Evolutionary conservation across 2,888 invertebrate genomes (phyloP).

Genomic region (Diplolepis rosae): DNA sequence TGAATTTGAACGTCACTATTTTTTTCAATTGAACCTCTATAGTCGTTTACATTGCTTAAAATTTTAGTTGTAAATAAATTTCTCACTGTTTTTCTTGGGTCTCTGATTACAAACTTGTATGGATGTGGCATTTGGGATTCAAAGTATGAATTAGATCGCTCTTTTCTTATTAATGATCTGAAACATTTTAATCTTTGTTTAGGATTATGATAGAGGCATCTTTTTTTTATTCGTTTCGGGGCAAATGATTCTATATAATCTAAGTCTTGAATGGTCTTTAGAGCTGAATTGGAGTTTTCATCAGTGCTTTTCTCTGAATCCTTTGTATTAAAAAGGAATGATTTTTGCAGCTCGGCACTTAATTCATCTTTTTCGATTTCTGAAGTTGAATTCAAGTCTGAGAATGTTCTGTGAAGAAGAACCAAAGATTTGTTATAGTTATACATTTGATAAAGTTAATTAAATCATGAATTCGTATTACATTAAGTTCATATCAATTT

Average conservation of each 20-base stretch:
- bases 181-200: background rate
- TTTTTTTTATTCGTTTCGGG: background rate
- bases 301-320: background rate
- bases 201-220: background rate
- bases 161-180: background rate
- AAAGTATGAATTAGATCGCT: background rate
- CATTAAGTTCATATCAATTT: too few species aligned
- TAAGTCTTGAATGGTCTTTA: background rate
- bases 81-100: slow-evolving; percentile 33
- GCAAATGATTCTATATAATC: background rate
- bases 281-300: background rate
- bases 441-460: too few species aligned
- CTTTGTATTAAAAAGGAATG: background rate
- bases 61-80: slow-evolving; percentile 33
- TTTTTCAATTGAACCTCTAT: slow-evolving; percentile 22
- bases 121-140: background rate
- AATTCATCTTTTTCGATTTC: background rate
- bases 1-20: background rate
- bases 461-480: too few species aligned
- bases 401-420: background rate
- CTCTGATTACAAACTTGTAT: slow-evolving; percentile 32
- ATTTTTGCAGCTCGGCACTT: background rate
- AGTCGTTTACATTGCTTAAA: slow-evolving; percentile 31
- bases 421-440: too few species aligned
- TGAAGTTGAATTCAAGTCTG: background rate